Evolutionary conservation across 2,797 vertebrate genomes (phyloP), one percentile per base, ranked within the genome.

Genomic region (Australoheros facetus): DNA sequence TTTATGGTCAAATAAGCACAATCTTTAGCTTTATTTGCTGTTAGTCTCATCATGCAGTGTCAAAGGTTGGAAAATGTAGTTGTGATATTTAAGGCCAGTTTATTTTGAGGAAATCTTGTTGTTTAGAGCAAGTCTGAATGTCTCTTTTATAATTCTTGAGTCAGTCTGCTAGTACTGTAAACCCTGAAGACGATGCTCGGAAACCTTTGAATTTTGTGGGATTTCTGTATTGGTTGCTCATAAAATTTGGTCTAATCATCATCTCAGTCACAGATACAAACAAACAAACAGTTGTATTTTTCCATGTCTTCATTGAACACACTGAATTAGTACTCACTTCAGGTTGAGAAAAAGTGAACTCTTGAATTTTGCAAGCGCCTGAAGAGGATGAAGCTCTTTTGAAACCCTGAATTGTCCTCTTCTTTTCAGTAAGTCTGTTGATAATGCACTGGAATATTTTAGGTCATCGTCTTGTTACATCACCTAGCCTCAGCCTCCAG

Each of bases 121-220:
- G n/a, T 88, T 82, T 81, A 84, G 73, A 83, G 64, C 4, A 17
- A 72, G 84, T 64, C 71, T 77, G n/a, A 84, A 84, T 80, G 71
- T 51, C 45, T 85, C 71, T 73, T 87, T 87, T 77, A 57, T 70
- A 32, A 77, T 71, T 73, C 75, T 66, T 74, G 6, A 80, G 69
- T 83, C 62, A 48, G 12, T 87, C 80, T 71, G 26, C 92, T 87
- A 91, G 56, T 85, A 55, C 90, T 92, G 32, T 82, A 82, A 30
- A 32, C 17, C 26, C 13, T 17, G 16, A 53, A 69, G 64, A 69
- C 51, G 45, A n/a, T 30, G 45, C 0, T 2, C 51, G 64, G 11
- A 69, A 69, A 69, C 10, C 17, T 69, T 53, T 53, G 45, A 45
- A 69, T 7, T 51, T 51, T 7, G 17, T 7, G 7, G 17, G 48